Base-by-base conservation (phyloP, 2,797 vertebrate species). In the Setipinna tenuifilis region DNA sequence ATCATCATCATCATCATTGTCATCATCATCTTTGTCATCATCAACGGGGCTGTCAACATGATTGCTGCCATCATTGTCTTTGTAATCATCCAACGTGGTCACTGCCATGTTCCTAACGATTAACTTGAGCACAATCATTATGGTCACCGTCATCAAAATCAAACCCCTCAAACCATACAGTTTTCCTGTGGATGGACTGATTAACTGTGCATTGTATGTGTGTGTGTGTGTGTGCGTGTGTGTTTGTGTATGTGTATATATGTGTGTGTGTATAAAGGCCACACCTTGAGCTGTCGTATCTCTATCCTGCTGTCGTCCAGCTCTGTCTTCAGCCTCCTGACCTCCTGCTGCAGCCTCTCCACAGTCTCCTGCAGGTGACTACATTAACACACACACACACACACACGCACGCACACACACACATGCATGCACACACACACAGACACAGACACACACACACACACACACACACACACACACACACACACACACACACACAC, bases 281-380 rank as follows among this genome's bases (percentile, higher is more conserved):
- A 41, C 31, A 93, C 89, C 93, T 93, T 93, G 5, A 88, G 35
- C 81, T 89, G 90, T 83, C 94, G 92, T 0, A 87, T 41, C 50
- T 90, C 92, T 78, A 86, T 92, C 85, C 92, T 92, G 85, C 89
- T 91, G 86, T 96, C 89, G 6, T 93, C 91, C 88, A 90, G 91
- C 89, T 94, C 92, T 0, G 46, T 85, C 58, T 89, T 93, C 83
- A 96, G 88, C 87, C 90, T 91, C 0, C 71, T 91, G 89, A 95
- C 94, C 90, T 96, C 94, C 81, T 94, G 92, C 91, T 95, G 92
- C 59, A 88, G 90, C 57, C 91, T 92, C 85, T 93, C 87, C 85
- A 87, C 87, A 5, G 87, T 91, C 46, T 95, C 94, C 89, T 94
- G 93, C 86, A 96, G 91, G 84, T 95, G 92, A 85, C 95, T 96